Evolutionary conservation across 2,797 vertebrate genomes (phyloP).

Genomic region (Sebastes steindachneri): DNA sequence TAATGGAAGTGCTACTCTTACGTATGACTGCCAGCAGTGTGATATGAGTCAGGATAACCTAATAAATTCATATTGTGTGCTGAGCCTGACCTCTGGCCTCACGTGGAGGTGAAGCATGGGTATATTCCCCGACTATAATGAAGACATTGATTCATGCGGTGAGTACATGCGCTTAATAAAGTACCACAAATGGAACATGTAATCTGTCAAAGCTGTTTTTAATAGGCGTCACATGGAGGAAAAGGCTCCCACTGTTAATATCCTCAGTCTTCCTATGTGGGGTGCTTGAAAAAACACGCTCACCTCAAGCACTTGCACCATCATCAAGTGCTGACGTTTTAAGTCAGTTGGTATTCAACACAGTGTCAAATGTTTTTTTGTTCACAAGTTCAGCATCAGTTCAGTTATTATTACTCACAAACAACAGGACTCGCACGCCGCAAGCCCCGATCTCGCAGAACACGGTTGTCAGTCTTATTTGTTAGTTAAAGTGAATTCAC

Average conservation of each 20-base stretch:
- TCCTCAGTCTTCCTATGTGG: constrained; percentile 55
- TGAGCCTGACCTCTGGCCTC: not conserved
- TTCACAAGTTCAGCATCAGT: constrained; percentile 71
- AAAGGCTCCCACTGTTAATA: constrained; percentile 70
- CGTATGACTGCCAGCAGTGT: not conserved
- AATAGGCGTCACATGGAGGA: constrained; percentile 79
- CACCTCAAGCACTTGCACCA: constrained; percentile 52
- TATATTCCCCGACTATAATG: not conserved
- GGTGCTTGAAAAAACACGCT: constrained; percentile 50
- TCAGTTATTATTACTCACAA: constrained; percentile 49
- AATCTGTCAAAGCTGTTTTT: constrained; percentile 79
- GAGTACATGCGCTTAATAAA: constrained; percentile 12
- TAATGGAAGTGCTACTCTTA: not conserved
- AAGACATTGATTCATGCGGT: not conserved
- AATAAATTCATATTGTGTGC: not conserved
- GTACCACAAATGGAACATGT: constrained; percentile 48
- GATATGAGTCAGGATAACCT: not conserved
- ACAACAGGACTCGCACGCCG: constrained; percentile 35
- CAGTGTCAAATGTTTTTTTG: constrained; percentile 75
- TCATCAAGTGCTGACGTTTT: constrained; percentile 49
- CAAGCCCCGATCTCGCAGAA: constrained; percentile 48
- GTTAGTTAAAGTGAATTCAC: constrained; percentile 61
- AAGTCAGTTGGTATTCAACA: constrained; percentile 62
- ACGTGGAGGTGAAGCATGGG: not conserved
- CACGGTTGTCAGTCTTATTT: constrained; percentile 47